These are phyloP conservation scores for Virgularia gustaviana DNA, from an alignment of 92 coral and sea anemone genomes.

Conservation along the genomic window DNA sequence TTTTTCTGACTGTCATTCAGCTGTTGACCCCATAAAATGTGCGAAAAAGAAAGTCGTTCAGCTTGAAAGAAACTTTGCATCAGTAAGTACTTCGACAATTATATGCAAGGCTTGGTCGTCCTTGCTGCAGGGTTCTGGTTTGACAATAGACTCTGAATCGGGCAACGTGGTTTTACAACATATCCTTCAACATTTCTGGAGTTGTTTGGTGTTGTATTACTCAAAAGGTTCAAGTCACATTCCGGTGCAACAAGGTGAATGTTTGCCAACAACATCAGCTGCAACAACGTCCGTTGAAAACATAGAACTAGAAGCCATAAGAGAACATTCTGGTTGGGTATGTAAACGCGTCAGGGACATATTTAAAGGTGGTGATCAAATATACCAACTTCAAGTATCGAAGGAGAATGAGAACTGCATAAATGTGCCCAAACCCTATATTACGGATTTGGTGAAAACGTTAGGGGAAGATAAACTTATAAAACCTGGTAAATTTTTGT, in stretches of 20 bases:
- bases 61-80: constrained; percentile 13
- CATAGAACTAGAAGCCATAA: not conserved
- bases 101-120: not conserved
- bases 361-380: not conserved
- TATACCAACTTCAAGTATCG: not conserved
- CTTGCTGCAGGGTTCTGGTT: not conserved
- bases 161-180: not conserved
- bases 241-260: not conserved
- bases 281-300: not conserved
- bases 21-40: not conserved
- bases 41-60: not conserved
- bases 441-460: not conserved
- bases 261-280: not conserved
- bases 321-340: constrained; percentile 25
- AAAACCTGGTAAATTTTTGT: not conserved
- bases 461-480: not conserved
- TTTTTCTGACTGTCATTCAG: not conserved
- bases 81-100: not conserved
- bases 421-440: not conserved
- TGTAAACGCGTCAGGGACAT: constrained; percentile 5
- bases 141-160: not conserved
- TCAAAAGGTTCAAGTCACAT: not conserved
- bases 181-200: too few relatives aligned
- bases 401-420: not conserved
- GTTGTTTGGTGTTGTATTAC: not conserved